These are phyloP conservation scores for Danaus plexippus DNA, from an alignment of 1,140 invertebrate species.

Conservation along the genomic window DNA sequence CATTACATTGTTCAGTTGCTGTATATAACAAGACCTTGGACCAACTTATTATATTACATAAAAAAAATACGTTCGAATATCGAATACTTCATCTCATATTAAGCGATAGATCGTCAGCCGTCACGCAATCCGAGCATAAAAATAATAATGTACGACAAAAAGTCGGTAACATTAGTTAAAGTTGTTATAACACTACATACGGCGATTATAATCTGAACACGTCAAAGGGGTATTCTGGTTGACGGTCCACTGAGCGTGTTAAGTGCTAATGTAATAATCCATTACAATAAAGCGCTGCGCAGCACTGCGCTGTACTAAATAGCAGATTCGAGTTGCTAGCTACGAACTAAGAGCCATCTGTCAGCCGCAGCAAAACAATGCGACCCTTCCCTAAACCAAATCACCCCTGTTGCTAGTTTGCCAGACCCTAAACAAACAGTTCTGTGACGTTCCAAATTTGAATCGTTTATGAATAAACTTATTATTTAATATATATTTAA, in stretches of 20 bases:
- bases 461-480: constrained; percentile 34
- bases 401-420: constrained; percentile 56
- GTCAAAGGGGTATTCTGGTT: constrained; percentile 44
- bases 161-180: constrained; percentile 32
- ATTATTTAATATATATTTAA: constrained; percentile 26
- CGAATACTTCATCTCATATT: constrained; percentile 26
- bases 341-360: constrained; percentile 49
- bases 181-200: constrained; percentile 35
- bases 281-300: constrained; percentile 64
- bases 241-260: constrained; percentile 61
- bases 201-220: constrained; percentile 38
- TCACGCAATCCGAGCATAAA: constrained; percentile 30
- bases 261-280: constrained; percentile 70
- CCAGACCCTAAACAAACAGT: constrained; percentile 62
- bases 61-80: too few relatives aligned
- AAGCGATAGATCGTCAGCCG: constrained; percentile 31
- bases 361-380: constrained; percentile 56
- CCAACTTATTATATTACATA: constrained; percentile 21
- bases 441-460: constrained; percentile 36
- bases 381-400: constrained; percentile 43
- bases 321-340: constrained; percentile 61
- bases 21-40: constrained; percentile 21
- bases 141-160: constrained; percentile 20
- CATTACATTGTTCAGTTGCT: constrained; percentile 13
- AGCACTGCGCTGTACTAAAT: constrained; percentile 43